phyloP scores from a whole-genome alignment of 2,113 vertebrate species.

The Raphicerus campestris region DNA sequence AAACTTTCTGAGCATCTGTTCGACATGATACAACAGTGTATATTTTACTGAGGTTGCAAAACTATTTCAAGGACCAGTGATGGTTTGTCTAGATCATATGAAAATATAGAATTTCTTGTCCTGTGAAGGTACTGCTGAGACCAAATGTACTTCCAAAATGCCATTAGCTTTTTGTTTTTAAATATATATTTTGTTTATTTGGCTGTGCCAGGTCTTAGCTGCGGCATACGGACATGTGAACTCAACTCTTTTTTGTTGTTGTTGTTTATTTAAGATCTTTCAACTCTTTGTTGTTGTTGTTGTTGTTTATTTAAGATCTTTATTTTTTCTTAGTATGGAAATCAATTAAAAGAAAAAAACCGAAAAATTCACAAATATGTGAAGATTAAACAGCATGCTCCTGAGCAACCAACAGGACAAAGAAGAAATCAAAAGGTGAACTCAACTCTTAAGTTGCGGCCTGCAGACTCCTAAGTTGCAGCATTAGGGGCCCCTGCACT shows the following conservation, averaged over 20 bases:
- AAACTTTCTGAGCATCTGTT: neutral
- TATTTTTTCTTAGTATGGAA: too few relatives aligned
- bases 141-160: neutral
- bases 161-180: neutral
- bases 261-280: too few relatives aligned
- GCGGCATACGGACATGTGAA: rapidly evolving
- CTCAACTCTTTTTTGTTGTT: neutral
- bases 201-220: neutral
- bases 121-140: neutral
- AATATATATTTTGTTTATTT: neutral
- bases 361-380: too few relatives aligned
- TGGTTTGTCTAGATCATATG: neutral
- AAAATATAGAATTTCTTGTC: neutral
- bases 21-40: neutral
- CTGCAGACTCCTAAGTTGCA: neutral
- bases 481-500: neutral
- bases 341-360: too few relatives aligned
- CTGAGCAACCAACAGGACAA: too few relatives aligned
- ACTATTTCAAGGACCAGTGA: neutral
- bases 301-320: too few relatives aligned
- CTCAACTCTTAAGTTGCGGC: rapidly evolving
- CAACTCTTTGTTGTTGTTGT: neutral
- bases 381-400: too few relatives aligned
- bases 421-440: neutral
- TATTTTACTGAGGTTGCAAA: neutral